Percentiles rank a stretch among this genome's conserved stretches.
These are phyloP conservation scores for Panthera leo DNA, from an alignment of 2,113 vertebrate genomes.

Conservation along the genomic window DNA sequence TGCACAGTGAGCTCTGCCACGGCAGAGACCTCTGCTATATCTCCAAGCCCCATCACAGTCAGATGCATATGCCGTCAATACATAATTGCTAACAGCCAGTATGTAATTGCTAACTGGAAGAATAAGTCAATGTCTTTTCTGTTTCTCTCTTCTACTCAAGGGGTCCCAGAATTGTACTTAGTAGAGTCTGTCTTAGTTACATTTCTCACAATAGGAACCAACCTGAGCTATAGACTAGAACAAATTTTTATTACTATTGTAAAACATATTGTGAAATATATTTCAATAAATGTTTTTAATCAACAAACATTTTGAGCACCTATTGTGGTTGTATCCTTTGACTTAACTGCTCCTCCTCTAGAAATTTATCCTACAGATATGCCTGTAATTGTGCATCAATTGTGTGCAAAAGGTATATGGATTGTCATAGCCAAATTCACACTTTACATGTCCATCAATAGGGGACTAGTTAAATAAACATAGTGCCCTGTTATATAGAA, in stretches of 20 bases:
- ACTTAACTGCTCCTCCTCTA: neutral
- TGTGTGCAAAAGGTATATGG: neutral
- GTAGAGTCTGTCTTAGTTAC: neutral
- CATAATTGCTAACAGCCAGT: neutral
- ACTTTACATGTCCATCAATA: neutral
- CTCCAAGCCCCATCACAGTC: neutral
- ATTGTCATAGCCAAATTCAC: neutral
- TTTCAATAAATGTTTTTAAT: neutral
- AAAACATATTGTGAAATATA: neutral
- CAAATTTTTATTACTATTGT: neutral
- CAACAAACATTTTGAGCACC: neutral
- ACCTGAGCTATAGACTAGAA: neutral
- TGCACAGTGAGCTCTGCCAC: neutral
- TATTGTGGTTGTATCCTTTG: neutral
- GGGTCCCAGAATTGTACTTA: neutral
- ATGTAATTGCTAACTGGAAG: neutral
- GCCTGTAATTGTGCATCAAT: neutral
- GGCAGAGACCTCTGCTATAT: neutral
- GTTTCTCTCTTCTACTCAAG: neutral
- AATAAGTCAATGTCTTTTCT: neutral
- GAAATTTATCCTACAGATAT: neutral
- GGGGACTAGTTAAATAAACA: neutral
- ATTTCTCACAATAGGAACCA: neutral
- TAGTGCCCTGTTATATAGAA: neutral
- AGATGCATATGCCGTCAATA: neutral